A percentile compares a stretch with the other conserved stretches of the same genome.
These are phyloP conservation scores for Trichogramma dendrolimi DNA, from an alignment of 2,888 invertebrate species.

Conservation along the genomic window DNA sequence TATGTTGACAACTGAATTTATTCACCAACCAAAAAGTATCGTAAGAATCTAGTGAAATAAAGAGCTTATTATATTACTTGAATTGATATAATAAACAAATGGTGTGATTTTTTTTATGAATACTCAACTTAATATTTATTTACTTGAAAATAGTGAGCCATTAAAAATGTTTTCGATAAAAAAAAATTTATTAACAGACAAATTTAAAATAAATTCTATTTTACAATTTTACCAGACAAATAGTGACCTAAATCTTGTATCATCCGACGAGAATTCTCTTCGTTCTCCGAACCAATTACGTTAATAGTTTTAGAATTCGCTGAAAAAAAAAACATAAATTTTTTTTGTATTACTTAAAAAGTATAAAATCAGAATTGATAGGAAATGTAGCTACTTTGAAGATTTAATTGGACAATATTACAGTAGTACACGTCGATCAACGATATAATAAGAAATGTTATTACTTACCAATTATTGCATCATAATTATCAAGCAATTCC, in stretches of 20 bases:
- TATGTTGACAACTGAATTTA: too few species aligned
- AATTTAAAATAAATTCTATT: too few species aligned
- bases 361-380: neutral
- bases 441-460: conserved; percentile 1
- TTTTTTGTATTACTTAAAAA: conserved; percentile 13
- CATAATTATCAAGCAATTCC: conserved; percentile 38
- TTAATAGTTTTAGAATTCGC: conserved; percentile 46
- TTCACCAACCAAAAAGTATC: too few species aligned
- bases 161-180: too few species aligned
- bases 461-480: conserved; percentile 42
- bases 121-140: too few species aligned
- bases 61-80: neutral
- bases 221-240: too few species aligned
- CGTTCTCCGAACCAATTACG: conserved; percentile 40
- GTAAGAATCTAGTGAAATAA: neutral
- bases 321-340: conserved; percentile 34
- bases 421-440: conserved; percentile 6
- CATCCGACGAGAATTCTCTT: conserved; percentile 43
- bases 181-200: too few species aligned
- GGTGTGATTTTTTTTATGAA: too few species aligned
- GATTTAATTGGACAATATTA: neutral
- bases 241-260: conserved; percentile 39
- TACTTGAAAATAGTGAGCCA: too few species aligned
- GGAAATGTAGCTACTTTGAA: neutral
- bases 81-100: neutral